Conservation (phyloP, 2,797 vertebrate species). For the Podarcis siculus region DNA sequence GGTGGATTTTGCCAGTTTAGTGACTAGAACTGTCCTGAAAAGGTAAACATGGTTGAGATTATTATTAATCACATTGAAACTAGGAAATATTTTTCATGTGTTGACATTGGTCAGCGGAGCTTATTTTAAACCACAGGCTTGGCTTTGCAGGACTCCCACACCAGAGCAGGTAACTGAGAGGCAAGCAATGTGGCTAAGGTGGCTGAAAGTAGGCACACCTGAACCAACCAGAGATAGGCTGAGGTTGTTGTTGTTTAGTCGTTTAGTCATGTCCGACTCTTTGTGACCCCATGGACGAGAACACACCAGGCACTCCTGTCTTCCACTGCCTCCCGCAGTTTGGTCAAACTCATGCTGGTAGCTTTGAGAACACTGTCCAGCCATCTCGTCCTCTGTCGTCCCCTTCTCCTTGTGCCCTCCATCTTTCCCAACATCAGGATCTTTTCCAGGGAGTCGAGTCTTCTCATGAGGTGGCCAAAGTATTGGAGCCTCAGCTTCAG, state of each 20-base stretch:
- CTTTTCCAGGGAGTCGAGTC: too few relatives aligned
- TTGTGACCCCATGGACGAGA: too few relatives aligned
- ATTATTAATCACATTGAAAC: not conserved
- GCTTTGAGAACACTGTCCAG: too few relatives aligned
- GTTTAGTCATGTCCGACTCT: too few relatives aligned
- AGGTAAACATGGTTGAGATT: not conserved
- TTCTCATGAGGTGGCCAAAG: too few relatives aligned
- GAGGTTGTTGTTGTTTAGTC: not conserved
- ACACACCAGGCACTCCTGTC: too few relatives aligned
- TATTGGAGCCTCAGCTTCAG: too few relatives aligned
- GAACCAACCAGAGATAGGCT: not conserved
- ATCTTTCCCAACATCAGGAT: too few relatives aligned
- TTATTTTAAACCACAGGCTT: not conserved
- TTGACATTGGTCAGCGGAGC: not conserved
- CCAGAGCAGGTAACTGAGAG: not conserved
- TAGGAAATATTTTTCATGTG: not conserved
- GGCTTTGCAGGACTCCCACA: not conserved
- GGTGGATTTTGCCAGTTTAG: slow-evolving; percentile 9
- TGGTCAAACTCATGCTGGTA: too few relatives aligned
- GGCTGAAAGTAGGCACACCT: not conserved
- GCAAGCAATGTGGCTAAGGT: not conserved
- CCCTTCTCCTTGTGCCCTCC: too few relatives aligned
- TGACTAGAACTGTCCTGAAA: not conserved
- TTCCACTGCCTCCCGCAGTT: too few relatives aligned
- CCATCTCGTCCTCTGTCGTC: too few relatives aligned